Base-by-base conservation (phyloP, 2,797 vertebrate species). In the Borostomias antarcticus region DNA sequence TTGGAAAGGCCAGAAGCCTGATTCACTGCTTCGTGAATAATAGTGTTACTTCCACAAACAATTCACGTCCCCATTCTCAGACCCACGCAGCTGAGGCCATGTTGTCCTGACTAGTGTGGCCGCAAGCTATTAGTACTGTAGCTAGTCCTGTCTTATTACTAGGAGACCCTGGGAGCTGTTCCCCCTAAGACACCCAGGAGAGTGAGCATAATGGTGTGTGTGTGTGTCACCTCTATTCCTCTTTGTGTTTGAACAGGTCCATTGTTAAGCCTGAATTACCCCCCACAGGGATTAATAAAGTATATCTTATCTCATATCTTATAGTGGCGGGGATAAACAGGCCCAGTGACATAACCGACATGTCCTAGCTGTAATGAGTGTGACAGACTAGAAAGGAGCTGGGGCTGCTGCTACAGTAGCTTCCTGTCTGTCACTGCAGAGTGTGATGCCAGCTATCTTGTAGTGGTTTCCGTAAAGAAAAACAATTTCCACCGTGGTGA, bases 1-100 rank as follows among this genome's bases (percentile, higher is more conserved):
- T 73, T 78, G 66, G 63, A 79, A 85, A 88, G 86, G 62, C 66
- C 68, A 62, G 73, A 82, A 70, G 78, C 62, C 78, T 85, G 73
- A 89, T 86, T 88, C 68, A 65, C 52, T 71, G 75, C 74, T 74
- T 79, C 40, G 84, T 88, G 84, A 87, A 83, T 81, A n/a, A n/a
- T n/a, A n/a, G n/a, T n/a, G n/a, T n/a, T n/a, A n/a, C n/a, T n/a
- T n/a, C n/a, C n/a, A n/a, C n/a, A n/a, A n/a, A n/a, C n/a, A n/a
- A n/a, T n/a, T n/a, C n/a, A n/a, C n/a, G n/a, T n/a, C n/a, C n/a
- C n/a, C n/a, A n/a, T n/a, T n/a, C n/a, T n/a, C n/a, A n/a, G n/a
- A n/a, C n/a, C n/a, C n/a, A n/a, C n/a, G n/a, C n/a, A n/a, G 15
- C 40, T n/a, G 15, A n/a, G 40, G n/a, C 15, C 5, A 45, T n/a